These are phyloP conservation scores for Dunckerocampus dactyliophorus DNA, from an alignment of 2,113 vertebrate genomes.

Conservation along the genomic window DNA sequence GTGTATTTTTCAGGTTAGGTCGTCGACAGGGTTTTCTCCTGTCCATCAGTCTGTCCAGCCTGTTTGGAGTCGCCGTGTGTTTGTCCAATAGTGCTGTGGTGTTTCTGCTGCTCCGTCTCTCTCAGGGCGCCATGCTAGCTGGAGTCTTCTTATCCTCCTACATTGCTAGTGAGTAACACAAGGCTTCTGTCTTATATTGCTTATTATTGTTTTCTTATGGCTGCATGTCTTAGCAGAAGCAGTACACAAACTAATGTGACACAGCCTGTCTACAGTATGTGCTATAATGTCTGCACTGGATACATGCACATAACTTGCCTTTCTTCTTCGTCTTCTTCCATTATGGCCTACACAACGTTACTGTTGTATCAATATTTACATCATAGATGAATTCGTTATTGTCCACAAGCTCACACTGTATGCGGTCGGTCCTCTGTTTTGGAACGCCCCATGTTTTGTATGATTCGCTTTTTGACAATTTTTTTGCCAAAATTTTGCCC, in stretches of 20 bases:
- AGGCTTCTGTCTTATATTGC: neutral
- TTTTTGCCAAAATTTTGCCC: no score
- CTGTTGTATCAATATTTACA: no score
- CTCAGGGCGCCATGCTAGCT: slow-evolving; percentile 71
- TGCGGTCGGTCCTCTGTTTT: no score
- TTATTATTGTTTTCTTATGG: neutral
- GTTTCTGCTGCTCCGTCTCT: slow-evolving; percentile 74
- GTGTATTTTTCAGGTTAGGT: slow-evolving; percentile 73
- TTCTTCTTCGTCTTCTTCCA: no score
- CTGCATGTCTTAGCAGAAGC: neutral
- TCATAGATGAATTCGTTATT: no score
- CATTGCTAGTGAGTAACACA: slow-evolving; percentile 70
- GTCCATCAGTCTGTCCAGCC: slow-evolving; percentile 71
- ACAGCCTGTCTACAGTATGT: no score
- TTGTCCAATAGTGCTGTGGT: slow-evolving; percentile 66
- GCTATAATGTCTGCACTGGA: no score
- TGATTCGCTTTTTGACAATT: no score
- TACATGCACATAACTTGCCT: no score
- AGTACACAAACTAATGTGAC: neutral
- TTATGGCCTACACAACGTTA: no score
- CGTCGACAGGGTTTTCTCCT: slow-evolving; percentile 72
- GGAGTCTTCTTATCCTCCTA: slow-evolving; percentile 82
- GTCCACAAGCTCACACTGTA: no score
- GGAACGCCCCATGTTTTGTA: no score
- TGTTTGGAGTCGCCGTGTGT: slow-evolving; percentile 69